These are phyloP conservation scores for Atta cephalotes DNA, from an alignment of 1,140 invertebrate genomes.

Conservation along the genomic window DNA sequence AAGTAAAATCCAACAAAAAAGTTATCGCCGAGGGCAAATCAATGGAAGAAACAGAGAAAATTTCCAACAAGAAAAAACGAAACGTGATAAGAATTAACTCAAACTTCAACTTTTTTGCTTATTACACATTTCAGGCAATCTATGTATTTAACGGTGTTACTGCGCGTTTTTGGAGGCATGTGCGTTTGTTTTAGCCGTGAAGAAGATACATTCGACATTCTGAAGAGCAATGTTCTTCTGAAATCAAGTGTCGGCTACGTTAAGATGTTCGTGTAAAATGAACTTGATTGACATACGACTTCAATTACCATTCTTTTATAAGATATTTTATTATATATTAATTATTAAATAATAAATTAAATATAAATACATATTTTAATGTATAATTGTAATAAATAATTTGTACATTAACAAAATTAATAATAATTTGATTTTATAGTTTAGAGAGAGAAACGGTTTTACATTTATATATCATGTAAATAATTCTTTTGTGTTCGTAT, in stretches of 20 bases:
- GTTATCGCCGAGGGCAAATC: conserved; percentile 10
- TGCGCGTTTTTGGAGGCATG: conserved; percentile 7
- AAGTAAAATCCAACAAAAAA: conserved; percentile 13
- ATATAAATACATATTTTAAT: too few relatives aligned
- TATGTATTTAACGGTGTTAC: neutral
- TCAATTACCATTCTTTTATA: conserved; percentile 2
- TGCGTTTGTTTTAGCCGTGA: conserved; percentile 29
- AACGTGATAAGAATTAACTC: conserved; percentile 14
- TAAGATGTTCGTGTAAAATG: conserved; percentile 31
- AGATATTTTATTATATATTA: too few relatives aligned
- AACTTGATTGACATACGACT: conserved; percentile 11
- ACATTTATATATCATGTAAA: neutral
- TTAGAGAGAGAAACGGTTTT: too few relatives aligned
- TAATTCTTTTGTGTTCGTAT: neutral
- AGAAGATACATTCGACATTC: conserved; percentile 17
- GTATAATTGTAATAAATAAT: too few relatives aligned
- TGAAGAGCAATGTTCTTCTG: conserved; percentile 15
- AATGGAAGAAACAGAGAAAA: conserved; percentile 33
- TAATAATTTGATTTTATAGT: too few relatives aligned
- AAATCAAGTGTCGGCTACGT: conserved; percentile 34
- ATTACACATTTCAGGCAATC: neutral
- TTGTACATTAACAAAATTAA: too few relatives aligned
- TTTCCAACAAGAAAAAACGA: conserved; percentile 30
- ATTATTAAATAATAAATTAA: too few relatives aligned
- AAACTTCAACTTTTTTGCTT: conserved; percentile 19